These are phyloP conservation scores for Himantopus leucocephalus DNA, from an alignment of 2,113 vertebrate species.

Conservation along the genomic window DNA sequence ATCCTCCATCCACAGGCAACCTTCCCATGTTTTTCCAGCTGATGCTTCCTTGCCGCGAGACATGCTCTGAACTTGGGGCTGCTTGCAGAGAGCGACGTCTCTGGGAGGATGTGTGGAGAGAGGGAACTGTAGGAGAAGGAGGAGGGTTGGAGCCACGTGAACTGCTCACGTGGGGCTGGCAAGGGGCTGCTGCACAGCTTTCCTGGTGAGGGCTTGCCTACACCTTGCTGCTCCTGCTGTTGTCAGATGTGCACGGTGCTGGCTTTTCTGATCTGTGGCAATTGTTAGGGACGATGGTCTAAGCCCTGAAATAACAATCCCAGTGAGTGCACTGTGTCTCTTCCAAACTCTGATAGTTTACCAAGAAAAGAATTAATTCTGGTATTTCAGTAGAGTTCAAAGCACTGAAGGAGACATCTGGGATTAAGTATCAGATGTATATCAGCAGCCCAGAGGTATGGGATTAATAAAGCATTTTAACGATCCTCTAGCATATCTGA, in stretches of 20 bases:
- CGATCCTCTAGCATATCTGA: not conserved
- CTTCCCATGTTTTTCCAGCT: not conserved
- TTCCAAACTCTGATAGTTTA: not conserved
- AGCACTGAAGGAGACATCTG: not conserved
- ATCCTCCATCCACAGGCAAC: not conserved
- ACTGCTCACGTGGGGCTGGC: not conserved
- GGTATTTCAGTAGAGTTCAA: slow-evolving; percentile 10
- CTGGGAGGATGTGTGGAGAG: not conserved
- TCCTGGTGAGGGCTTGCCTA: not conserved
- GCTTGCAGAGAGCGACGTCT: not conserved
- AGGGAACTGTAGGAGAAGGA: not conserved
- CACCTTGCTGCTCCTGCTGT: not conserved
- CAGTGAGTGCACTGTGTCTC: fast-evolving
- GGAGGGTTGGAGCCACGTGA: fast-evolving
- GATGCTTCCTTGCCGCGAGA: not conserved
- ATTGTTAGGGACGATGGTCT: not conserved
- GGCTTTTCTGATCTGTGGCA: not conserved
- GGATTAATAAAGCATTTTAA: slow-evolving; percentile 52
- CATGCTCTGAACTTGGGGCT: not conserved
- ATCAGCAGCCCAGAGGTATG: slow-evolving; percentile 20
- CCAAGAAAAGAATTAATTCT: slow-evolving; percentile 22
- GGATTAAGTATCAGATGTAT: not conserved
- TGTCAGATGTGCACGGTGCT: fast-evolving
- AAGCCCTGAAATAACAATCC: not conserved
- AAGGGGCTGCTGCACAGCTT: not conserved